A percentile compares a stretch with the other conserved stretches of the same genome.
Conservation (phyloP, 2,113 vertebrate genomes). For the Eira barbara region DNA sequence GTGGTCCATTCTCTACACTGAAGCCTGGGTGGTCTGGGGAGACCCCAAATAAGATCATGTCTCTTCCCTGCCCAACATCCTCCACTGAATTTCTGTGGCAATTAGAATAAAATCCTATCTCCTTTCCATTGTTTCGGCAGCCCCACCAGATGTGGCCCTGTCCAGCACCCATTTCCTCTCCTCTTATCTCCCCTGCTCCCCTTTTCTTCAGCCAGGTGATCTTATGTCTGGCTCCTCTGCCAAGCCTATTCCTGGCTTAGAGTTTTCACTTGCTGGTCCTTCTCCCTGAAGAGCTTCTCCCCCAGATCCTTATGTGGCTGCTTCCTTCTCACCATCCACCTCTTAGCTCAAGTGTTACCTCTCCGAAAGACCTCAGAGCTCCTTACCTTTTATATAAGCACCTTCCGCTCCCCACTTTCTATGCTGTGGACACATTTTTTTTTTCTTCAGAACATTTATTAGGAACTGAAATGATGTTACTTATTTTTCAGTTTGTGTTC, state of each 20-base stretch:
- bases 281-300: not conserved
- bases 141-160: not conserved
- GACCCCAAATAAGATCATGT: not conserved
- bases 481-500: not conserved
- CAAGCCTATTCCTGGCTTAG: not conserved
- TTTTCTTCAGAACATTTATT: not conserved
- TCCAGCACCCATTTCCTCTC: not conserved
- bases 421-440: not conserved
- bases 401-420: not conserved
- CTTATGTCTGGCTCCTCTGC: not conserved
- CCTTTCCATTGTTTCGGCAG: not conserved
- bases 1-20: not conserved
- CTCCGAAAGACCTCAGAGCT: not conserved
- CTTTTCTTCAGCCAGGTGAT: not conserved
- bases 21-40: not conserved
- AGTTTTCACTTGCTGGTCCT: not conserved
- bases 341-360: not conserved
- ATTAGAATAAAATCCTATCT: not conserved
- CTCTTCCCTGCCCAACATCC: not conserved
- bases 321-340: not conserved
- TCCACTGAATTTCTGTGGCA: not conserved
- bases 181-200: fast-evolving
- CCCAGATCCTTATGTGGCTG: not conserved
- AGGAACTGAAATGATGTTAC: not conserved
- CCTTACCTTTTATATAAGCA: not conserved